Conservation (phyloP, 2,888 invertebrate genomes). For the Myathropa florea region DNA sequence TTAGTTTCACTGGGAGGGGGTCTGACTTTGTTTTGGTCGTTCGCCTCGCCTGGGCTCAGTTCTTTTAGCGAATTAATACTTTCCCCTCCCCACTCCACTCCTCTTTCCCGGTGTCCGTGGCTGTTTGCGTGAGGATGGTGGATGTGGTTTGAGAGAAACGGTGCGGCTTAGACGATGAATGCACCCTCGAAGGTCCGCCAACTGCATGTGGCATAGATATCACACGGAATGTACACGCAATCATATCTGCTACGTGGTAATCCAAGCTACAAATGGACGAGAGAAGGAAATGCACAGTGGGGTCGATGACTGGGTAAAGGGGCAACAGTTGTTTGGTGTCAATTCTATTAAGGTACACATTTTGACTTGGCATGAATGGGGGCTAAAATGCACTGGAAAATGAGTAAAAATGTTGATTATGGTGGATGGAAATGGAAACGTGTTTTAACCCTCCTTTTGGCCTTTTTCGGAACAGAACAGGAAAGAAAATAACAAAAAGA, state of each 20-base stretch:
- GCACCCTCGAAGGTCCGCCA: slow-evolving; percentile 27
- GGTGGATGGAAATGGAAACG: too few species aligned
- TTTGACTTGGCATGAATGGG: too few species aligned
- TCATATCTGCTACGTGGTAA: slow-evolving; percentile 31
- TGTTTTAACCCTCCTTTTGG: too few species aligned
- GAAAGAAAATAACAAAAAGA: too few species aligned
- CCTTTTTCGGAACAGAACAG: too few species aligned
- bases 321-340: neutral
- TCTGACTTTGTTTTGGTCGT: slow-evolving; percentile 36
- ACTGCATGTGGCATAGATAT: slow-evolving; percentile 52
- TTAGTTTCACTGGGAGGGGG: slow-evolving; percentile 38
- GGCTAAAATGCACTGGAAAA: too few species aligned
- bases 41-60: slow-evolving; percentile 19
- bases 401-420: too few species aligned
- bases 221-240: slow-evolving; percentile 51
- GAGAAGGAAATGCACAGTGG: neutral
- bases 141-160: neutral
- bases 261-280: slow-evolving; percentile 2
- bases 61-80: slow-evolving; percentile 53
- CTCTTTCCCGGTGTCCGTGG: neutral
- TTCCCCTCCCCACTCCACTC: neutral
- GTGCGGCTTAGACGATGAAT: slow-evolving; percentile 20
- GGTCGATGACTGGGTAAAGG: neutral
- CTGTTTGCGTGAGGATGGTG: neutral
- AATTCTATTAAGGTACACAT: too few species aligned